Conservation (phyloP, 2,888 invertebrate genomes). For the Orthonevra nobilis region DNA sequence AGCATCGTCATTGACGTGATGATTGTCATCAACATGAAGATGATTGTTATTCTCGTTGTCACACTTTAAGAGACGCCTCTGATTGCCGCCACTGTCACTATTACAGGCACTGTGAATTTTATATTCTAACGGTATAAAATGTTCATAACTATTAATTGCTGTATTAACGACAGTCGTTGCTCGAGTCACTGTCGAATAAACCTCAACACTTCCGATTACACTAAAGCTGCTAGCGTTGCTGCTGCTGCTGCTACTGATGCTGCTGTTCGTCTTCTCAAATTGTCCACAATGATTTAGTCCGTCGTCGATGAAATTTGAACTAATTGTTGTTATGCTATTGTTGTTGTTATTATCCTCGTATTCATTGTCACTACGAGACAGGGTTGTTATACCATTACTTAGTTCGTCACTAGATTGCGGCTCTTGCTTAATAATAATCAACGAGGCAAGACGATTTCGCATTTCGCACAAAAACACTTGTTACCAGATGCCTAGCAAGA, state of each 20-base stretch:
- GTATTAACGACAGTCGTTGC: conserved; percentile 8
- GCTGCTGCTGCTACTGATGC: no score
- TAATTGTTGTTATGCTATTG: conserved; percentile 28
- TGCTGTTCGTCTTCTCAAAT: conserved; percentile 60
- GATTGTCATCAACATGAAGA: conserved; percentile 20
- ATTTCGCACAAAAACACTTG: conserved; percentile 72
- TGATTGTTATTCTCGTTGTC: conserved; percentile 45
- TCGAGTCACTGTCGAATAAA: conserved; percentile 23
- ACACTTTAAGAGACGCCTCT: conserved; percentile 65
- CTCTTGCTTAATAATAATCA: conserved; percentile 80
- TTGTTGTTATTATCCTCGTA: conserved; percentile 55
- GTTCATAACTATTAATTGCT: conserved; percentile 44
- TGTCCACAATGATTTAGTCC: conserved; percentile 46
- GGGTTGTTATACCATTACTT: conserved; percentile 40
- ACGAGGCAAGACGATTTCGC: conserved; percentile 80
- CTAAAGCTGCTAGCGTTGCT: no score
- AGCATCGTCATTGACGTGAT: conserved; percentile 33
- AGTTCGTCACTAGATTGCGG: conserved; percentile 72
- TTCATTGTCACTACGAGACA: conserved; percentile 49
- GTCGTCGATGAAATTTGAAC: conserved; percentile 41
- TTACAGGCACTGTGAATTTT: conserved; percentile 49
- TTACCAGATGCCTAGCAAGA: conserved; percentile 21
- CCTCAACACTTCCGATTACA: conserved; percentile 28
- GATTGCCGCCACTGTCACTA: conserved; percentile 50
- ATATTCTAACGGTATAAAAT: conserved; percentile 55